Evolutionary conservation across 2,797 vertebrate species (phyloP).

Genomic region (Brotula barbata): DNA sequence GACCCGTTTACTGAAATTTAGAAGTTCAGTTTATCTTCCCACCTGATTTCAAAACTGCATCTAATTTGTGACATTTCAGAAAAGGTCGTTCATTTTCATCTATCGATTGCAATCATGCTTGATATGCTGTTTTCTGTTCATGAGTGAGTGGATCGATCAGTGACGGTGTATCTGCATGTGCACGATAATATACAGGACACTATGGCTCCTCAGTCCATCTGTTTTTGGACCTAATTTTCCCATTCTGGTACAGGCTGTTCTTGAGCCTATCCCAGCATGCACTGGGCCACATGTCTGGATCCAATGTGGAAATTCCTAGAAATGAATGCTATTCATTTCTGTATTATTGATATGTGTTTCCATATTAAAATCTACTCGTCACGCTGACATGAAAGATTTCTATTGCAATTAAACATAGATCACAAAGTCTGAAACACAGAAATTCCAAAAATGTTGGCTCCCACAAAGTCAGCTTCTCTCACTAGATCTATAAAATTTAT

Average conservation of each 20-base stretch:
- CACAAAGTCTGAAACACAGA: not conserved
- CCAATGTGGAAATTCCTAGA: too few species aligned
- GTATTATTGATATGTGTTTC: too few species aligned
- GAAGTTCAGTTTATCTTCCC: conserved; percentile 27
- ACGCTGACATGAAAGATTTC: too few species aligned
- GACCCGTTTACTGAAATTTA: conserved; percentile 47
- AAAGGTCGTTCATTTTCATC: conserved; percentile 59
- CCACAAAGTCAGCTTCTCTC: too few species aligned
- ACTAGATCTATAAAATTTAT: too few species aligned
- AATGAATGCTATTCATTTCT: too few species aligned
- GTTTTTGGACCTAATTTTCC: too few species aligned
- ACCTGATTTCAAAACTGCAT: conserved; percentile 37
- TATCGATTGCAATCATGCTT: conserved; percentile 42
- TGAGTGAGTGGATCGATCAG: not conserved
- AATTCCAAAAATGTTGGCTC: too few species aligned
- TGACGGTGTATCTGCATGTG: conserved; percentile 2
- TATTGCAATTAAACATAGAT: not conserved
- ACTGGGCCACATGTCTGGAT: too few species aligned
- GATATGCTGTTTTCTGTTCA: conserved; percentile 14
- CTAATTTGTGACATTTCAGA: conserved; percentile 66
- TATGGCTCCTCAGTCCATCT: not conserved
- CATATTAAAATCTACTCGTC: too few species aligned
- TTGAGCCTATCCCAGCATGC: too few species aligned
- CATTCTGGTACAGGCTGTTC: too few species aligned
- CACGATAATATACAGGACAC: conserved; percentile 10